phyloP scores from a whole-genome alignment of 1,140 invertebrate genomes.

The Drosophila ercepeae region DNA sequence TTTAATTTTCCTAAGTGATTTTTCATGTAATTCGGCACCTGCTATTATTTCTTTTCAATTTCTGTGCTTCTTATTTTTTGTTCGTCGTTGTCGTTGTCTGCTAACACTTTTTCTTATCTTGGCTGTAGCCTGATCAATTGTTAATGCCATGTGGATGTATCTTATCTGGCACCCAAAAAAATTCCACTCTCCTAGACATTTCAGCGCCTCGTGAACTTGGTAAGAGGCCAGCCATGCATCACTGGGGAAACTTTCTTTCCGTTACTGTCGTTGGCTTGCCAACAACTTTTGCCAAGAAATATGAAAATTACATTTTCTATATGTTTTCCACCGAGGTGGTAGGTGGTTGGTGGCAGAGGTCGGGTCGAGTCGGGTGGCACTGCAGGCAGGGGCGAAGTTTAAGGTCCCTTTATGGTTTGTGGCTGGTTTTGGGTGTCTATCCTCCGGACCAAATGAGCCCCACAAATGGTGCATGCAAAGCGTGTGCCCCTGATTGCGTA shows the following conservation, averaged over 20 bases:
- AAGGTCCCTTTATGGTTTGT: constrained; percentile 29
- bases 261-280: constrained; percentile 59
- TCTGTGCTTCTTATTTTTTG: constrained; percentile 14
- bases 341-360: neutral
- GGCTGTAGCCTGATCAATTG: constrained; percentile 63
- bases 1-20: constrained; percentile 82
- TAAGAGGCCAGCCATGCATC: constrained; percentile 71
- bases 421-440: constrained; percentile 22
- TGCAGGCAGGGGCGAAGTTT: neutral
- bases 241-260: constrained; percentile 58
- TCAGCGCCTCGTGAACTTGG: constrained; percentile 73
- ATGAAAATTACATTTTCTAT: constrained; percentile 64
- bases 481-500: constrained; percentile 59
- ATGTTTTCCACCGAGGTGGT: constrained; percentile 15
- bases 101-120: constrained; percentile 65
- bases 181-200: constrained; percentile 28
- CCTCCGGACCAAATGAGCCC: constrained; percentile 45
- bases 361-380: neutral
- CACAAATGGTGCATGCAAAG: constrained; percentile 59
- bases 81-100: constrained; percentile 27
- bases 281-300: constrained; percentile 60
- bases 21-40: constrained; percentile 82
- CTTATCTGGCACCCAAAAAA: constrained; percentile 13
- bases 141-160: constrained; percentile 75
- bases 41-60: constrained; percentile 81